These are phyloP conservation scores for Iselma pallidipennis DNA, from an alignment of 2,888 invertebrate species.

Conservation along the genomic window DNA sequence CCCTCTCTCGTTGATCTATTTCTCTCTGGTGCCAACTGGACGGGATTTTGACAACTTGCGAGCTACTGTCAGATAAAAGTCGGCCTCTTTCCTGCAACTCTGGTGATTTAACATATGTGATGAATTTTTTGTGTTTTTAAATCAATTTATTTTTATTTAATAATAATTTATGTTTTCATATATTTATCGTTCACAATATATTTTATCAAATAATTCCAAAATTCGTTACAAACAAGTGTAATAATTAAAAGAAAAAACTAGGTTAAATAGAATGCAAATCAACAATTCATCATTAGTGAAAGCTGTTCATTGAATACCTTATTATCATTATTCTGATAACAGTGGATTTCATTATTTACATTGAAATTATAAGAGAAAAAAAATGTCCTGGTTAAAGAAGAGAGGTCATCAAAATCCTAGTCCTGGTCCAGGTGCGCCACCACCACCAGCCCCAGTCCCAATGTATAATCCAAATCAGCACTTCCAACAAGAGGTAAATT, in stretches of 20 bases:
- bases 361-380: too few relatives aligned
- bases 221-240: too few relatives aligned
- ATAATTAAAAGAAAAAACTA: too few relatives aligned
- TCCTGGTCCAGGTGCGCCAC: slow-evolving; percentile 37
- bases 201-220: neutral
- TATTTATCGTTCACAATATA: neutral
- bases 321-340: neutral
- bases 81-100: neutral
- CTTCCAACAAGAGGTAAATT: slow-evolving; percentile 49
- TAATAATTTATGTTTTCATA: neutral
- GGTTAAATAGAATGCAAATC: neutral
- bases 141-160: neutral
- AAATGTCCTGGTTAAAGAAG: slow-evolving; percentile 55
- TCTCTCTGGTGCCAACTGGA: slow-evolving; percentile 1
- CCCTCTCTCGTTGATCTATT: too few relatives aligned
- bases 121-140: neutral
- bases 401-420: slow-evolving; percentile 46
- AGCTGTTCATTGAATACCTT: neutral
- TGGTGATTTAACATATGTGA: neutral
- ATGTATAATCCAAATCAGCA: slow-evolving; percentile 56
- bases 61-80: neutral
- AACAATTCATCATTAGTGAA: slow-evolving; percentile 6
- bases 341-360: neutral
- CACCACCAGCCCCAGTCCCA: slow-evolving; percentile 47
- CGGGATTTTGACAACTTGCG: neutral